Percentiles rank a stretch among this genome's conserved stretches.
Conservation (phyloP, 2,797 vertebrate species). For the Tokudaia muenninki region DNA sequence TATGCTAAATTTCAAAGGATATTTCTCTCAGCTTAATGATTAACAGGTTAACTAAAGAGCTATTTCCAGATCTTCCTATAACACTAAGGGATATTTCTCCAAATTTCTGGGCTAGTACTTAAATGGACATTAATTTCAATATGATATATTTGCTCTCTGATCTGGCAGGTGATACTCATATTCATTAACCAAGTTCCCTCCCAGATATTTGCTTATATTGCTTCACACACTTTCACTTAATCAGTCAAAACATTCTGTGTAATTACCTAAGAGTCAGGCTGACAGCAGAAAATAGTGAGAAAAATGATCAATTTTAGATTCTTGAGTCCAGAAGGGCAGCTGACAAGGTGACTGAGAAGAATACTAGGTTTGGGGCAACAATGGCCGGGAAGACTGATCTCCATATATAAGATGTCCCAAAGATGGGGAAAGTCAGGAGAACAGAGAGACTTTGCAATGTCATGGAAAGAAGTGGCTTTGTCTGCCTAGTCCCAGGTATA, state of each 20-base stretch:
- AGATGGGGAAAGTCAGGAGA: not conserved
- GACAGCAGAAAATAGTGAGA: not conserved
- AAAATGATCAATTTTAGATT: not conserved
- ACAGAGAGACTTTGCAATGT: not conserved
- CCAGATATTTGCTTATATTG: not conserved
- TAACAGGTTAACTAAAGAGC: conserved; percentile 61
- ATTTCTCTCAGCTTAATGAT: conserved; percentile 64
- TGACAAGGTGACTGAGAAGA: not conserved
- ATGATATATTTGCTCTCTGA: conserved; percentile 8
- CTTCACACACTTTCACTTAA: not conserved
- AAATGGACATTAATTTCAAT: conserved; percentile 65
- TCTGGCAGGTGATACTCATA: not conserved
- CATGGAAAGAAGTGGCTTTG: not conserved
- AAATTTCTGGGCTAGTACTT: conserved; percentile 42
- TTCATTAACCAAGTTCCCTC: not conserved
- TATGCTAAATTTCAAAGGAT: conserved; percentile 69
- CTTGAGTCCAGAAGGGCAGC: not conserved
- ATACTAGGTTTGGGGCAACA: not conserved
- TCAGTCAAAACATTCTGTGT: not conserved
- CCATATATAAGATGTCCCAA: not conserved
- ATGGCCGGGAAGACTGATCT: not conserved
- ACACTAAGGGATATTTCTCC: conserved; percentile 66
- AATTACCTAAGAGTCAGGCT: conserved; percentile 21
- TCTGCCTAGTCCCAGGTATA: not conserved
- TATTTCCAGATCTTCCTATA: conserved; percentile 29